Percentiles rank a stretch among this genome's conserved stretches.
These are phyloP conservation scores for Hypsopygia costalis DNA, from an alignment of 2,888 invertebrate genomes.

Conservation along the genomic window DNA sequence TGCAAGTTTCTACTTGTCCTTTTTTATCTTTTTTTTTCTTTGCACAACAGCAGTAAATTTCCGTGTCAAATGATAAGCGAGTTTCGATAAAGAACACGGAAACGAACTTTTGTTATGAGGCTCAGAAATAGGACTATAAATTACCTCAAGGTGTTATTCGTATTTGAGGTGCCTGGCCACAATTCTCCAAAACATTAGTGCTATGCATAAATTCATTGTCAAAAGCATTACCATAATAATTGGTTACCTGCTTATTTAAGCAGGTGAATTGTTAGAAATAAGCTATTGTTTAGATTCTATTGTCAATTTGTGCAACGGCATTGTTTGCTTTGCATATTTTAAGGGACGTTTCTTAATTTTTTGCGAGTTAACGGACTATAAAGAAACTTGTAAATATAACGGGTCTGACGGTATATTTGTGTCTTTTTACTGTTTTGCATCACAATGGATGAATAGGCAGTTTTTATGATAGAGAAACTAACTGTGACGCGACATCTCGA, in stretches of 20 bases:
- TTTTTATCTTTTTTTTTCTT: slow-evolving; percentile 18
- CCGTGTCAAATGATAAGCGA: slow-evolving; percentile 61
- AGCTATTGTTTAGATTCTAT: slow-evolving; percentile 47
- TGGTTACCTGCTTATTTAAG: slow-evolving; percentile 63
- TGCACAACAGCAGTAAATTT: slow-evolving; percentile 51
- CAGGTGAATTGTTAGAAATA: slow-evolving; percentile 63
- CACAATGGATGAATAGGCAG: slow-evolving; percentile 48
- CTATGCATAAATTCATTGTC: slow-evolving; percentile 58
- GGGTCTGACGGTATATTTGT: slow-evolving; percentile 53
- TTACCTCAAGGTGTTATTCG: slow-evolving; percentile 72
- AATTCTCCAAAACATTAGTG: slow-evolving; percentile 68
- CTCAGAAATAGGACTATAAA: slow-evolving; percentile 68
- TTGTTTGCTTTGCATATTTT: slow-evolving; percentile 36
- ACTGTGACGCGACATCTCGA: slow-evolving; percentile 24
- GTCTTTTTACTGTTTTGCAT: slow-evolving; percentile 59
- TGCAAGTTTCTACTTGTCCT: slow-evolving; percentile 9
- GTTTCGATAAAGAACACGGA: slow-evolving; percentile 72
- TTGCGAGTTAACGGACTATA: slow-evolving; percentile 56
- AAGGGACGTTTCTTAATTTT: slow-evolving; percentile 39
- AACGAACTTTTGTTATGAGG: slow-evolving; percentile 71
- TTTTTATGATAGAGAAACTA: slow-evolving; percentile 26
- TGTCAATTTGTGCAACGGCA: slow-evolving; percentile 59
- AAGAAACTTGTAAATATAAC: slow-evolving; percentile 70
- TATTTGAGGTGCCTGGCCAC: slow-evolving; percentile 58
- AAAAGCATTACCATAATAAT: slow-evolving; percentile 71